Evolutionary conservation across 2,797 vertebrate species (phyloP).

Genomic region (Loriculus beryllinus): DNA sequence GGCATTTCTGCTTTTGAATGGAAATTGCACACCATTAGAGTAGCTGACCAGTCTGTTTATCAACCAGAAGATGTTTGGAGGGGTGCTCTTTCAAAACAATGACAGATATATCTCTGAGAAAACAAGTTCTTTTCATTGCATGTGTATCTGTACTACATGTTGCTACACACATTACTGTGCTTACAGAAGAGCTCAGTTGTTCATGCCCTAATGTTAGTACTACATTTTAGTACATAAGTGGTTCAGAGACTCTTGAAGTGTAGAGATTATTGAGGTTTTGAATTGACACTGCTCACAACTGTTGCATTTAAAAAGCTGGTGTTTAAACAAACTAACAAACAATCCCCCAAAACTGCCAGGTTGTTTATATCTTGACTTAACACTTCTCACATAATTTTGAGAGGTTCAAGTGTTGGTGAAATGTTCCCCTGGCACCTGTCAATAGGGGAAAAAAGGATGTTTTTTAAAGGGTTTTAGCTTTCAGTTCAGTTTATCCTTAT

Average conservation of each 20-base stretch:
- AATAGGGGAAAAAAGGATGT: neutral
- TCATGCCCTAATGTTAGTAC: neutral
- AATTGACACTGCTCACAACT: neutral
- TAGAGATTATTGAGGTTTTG: neutral
- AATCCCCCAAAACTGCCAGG: neutral
- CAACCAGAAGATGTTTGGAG: neutral
- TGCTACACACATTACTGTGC: neutral
- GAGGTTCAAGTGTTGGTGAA: neutral
- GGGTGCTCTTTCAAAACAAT: neutral
- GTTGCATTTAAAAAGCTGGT: neutral
- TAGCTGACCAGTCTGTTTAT: neutral
- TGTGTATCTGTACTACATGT: neutral
- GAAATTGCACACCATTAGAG: neutral
- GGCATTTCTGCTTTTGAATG: neutral
- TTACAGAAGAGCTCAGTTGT: neutral
- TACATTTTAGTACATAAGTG: neutral
- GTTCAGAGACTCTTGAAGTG: neutral
- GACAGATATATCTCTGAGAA: neutral
- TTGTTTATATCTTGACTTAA: neutral
- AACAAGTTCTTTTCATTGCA: neutral
- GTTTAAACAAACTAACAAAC: neutral
- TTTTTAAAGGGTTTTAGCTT: neutral
- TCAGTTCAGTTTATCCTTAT: neutral
- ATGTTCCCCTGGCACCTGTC: neutral
- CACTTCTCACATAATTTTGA: neutral